phyloP scores from a whole-genome alignment of 2,113 vertebrate genomes.

The Okapia johnstoni region DNA sequence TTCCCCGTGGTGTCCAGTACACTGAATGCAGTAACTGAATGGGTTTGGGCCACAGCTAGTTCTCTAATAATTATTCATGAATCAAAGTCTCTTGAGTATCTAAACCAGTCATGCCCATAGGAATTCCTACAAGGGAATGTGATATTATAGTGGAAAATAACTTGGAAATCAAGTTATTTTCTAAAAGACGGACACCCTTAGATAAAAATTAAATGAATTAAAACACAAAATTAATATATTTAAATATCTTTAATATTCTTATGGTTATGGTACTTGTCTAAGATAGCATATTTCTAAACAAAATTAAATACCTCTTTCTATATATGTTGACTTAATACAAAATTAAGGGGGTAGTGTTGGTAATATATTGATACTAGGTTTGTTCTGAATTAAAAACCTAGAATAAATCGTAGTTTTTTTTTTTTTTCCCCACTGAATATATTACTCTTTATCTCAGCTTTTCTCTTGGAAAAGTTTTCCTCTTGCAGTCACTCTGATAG shows the following conservation, averaged over 20 bases:
- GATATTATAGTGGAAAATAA: not conserved
- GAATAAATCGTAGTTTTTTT: not conserved
- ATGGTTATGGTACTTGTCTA: not conserved
- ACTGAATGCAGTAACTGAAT: not conserved
- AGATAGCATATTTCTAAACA: not conserved
- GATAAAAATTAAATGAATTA: constrained; percentile 15
- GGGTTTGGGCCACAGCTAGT: not conserved
- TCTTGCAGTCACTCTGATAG: not conserved
- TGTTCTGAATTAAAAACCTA: not conserved
- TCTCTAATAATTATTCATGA: not conserved
- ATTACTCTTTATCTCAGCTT: not conserved
- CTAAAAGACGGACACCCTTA: not conserved
- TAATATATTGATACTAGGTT: not conserved
- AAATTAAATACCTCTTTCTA: not conserved
- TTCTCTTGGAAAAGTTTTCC: not conserved
- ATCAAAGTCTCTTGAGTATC: not conserved
- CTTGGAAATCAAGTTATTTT: not conserved
- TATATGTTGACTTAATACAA: not conserved
- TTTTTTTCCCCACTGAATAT: not conserved
- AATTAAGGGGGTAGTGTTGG: not conserved
- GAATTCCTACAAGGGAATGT: not conserved
- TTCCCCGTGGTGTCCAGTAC: not conserved
- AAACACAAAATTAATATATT: constrained; percentile 20
- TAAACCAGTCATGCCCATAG: not conserved
- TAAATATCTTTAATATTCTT: not conserved